A percentile compares a stretch with the other conserved stretches of the same genome.
Evolutionary conservation across 2,888 invertebrate species (phyloP).

Genomic region (Cylloceria caligata): DNA sequence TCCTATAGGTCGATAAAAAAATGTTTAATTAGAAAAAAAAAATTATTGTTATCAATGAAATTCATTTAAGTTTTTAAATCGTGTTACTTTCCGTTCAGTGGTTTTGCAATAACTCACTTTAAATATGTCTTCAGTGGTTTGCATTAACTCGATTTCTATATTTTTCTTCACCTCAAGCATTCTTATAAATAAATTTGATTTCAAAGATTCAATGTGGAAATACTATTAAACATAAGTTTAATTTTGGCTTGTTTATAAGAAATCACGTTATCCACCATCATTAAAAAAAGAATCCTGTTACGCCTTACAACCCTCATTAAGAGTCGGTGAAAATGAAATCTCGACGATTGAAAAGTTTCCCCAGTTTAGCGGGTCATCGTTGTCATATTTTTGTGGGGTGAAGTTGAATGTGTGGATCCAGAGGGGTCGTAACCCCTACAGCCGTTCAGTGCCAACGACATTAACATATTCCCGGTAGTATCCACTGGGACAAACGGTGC

Average conservation of each 20-base stretch:
- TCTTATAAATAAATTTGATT: neutral
- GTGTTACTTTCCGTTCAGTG: neutral
- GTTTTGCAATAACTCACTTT: too few species aligned
- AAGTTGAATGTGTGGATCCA: neutral
- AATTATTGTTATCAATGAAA: neutral
- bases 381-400: slow-evolving; percentile 49
- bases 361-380: slow-evolving; percentile 34
- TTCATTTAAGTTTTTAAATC: neutral
- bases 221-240: too few species aligned
- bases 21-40: neutral
- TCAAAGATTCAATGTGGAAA: neutral
- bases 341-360: slow-evolving; percentile 29
- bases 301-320: too few species aligned
- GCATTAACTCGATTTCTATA: too few species aligned
- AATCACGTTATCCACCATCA: neutral
- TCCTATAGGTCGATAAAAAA: neutral
- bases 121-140: too few species aligned
- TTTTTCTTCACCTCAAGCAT: too few species aligned
- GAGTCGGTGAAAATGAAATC: slow-evolving; percentile 15
- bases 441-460: slow-evolving; percentile 58
- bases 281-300: neutral
- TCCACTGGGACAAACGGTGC: slow-evolving; percentile 60
- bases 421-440: slow-evolving; percentile 16
- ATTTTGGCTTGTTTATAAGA: too few species aligned
- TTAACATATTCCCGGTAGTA: slow-evolving; percentile 76